phyloP scores from a whole-genome alignment of 2,113 vertebrate genomes.

The Alexandromys fortis region DNA sequence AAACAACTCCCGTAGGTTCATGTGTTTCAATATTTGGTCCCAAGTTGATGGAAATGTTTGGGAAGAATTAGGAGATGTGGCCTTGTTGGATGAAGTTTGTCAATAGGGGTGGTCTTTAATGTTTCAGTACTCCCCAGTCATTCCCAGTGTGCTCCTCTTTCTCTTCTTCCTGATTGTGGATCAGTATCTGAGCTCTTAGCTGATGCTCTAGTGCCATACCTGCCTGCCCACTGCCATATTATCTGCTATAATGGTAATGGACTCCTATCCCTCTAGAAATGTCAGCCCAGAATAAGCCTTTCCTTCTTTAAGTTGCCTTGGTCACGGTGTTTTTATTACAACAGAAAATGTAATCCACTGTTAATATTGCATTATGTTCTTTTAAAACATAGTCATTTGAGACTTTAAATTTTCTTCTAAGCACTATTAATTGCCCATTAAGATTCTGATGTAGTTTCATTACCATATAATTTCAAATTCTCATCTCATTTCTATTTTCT shows the following conservation, averaged over 20 bases:
- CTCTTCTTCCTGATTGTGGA: background rate
- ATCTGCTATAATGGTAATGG: background rate
- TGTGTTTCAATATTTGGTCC: background rate
- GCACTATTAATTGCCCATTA: constrained; percentile 4
- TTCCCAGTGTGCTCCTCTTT: background rate
- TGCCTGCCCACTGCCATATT: background rate
- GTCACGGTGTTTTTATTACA: background rate
- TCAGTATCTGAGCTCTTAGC: background rate
- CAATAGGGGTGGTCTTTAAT: background rate
- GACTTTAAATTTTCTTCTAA: constrained; percentile 21
- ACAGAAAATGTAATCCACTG: background rate
- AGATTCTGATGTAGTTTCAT: constrained; percentile 54
- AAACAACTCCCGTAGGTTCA: background rate
- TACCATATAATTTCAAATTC: constrained; percentile 46
- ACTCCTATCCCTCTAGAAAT: background rate
- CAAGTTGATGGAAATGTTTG: background rate
- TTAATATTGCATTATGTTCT: constrained; percentile 34
- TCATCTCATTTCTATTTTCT: constrained; percentile 35
- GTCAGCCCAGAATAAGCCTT: background rate
- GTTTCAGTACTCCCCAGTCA: background rate
- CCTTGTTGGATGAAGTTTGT: background rate
- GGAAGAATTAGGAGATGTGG: background rate
- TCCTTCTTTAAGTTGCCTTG: background rate
- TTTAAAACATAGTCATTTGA: constrained; percentile 21
- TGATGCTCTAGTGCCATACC: background rate